Evolutionary conservation across 1,140 invertebrate species (phyloP), one percentile per base, ranked within the genome.

Genomic region (Conus betulinus): DNA sequence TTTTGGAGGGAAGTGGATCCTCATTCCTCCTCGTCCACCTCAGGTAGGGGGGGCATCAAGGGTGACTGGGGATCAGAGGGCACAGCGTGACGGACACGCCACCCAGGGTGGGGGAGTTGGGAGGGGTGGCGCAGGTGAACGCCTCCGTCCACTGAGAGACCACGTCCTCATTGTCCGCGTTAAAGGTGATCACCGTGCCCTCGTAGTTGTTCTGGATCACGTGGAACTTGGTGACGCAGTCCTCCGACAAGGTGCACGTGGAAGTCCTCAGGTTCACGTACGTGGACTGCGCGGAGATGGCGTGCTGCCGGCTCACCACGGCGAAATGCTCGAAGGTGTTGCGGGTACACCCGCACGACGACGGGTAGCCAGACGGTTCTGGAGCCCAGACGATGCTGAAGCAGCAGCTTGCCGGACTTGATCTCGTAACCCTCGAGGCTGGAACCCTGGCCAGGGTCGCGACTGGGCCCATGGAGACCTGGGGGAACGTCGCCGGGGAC

Each of bases 1-100:
- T 39, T 39, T 39, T 39, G 39, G 39, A 39, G 39, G 39, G 39
- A 3, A 39, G 39, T 39, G 39, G 39, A 39, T 60, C 57, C 10
- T 87, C 71, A 87, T 57, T 87, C 85, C 74, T 87, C 67, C 52
- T 87, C 85, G 85, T 87, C 85, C 27, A 79, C 27, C n/a, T 87
- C 85, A 0, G 71, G 74, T 13, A 87, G 25, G 13, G 85, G 27
- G 85, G 85, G 85, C 71, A 87, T 53, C 5, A 87, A 15, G n/a
- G 85, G 85, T n/a, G 71, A 78, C 15, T 71, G 23, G 85, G 85
- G 51, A 87, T 87, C 51, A 23, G 20, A 17, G 85, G 71, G 55
- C 55, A 84, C 51, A 78, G 71, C 11, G 53, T 79, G 71, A n/a
- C 71, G 52, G 71, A 87, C 84, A 86, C 39, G 27, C 27, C 52